Conservation (phyloP, 2,797 vertebrate genomes). For the Rhynchonycteris naso region DNA sequence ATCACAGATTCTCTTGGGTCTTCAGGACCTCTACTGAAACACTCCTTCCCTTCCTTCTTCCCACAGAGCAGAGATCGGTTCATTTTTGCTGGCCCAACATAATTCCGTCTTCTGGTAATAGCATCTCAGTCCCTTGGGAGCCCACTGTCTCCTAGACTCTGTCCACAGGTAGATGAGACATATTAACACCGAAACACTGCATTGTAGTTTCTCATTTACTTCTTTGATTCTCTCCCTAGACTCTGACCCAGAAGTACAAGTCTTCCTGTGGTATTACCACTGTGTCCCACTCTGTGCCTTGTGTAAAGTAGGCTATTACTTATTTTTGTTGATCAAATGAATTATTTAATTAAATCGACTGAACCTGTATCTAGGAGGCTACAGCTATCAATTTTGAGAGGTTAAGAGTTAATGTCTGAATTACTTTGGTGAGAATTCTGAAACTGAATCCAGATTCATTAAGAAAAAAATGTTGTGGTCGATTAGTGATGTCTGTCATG, state of each 20-base stretch:
- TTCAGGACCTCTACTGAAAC: not conserved
- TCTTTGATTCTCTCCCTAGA: not conserved
- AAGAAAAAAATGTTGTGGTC: not conserved
- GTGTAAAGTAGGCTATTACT: not conserved
- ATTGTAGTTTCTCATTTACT: not conserved
- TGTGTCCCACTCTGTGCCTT: not conserved
- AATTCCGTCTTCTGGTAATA: not conserved
- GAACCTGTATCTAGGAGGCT: not conserved
- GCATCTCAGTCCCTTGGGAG: not conserved
- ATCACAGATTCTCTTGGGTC: not conserved
- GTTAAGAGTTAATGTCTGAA: not conserved
- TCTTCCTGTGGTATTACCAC: not conserved
- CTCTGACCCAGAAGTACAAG: not conserved
- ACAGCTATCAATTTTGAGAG: not conserved
- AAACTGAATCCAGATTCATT: not conserved
- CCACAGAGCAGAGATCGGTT: not conserved
- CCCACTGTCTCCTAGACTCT: not conserved
- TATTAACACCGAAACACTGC: too few relatives aligned
- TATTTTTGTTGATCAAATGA: not conserved
- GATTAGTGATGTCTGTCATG: not conserved
- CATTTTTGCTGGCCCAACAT: not conserved
- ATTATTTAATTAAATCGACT: not conserved
- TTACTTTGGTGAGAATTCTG: not conserved
- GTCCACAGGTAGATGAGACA: not conserved
- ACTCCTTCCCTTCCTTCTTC: not conserved